phyloP scores from a whole-genome alignment of 2,888 invertebrate species.

The Melanchra persicariae region DNA sequence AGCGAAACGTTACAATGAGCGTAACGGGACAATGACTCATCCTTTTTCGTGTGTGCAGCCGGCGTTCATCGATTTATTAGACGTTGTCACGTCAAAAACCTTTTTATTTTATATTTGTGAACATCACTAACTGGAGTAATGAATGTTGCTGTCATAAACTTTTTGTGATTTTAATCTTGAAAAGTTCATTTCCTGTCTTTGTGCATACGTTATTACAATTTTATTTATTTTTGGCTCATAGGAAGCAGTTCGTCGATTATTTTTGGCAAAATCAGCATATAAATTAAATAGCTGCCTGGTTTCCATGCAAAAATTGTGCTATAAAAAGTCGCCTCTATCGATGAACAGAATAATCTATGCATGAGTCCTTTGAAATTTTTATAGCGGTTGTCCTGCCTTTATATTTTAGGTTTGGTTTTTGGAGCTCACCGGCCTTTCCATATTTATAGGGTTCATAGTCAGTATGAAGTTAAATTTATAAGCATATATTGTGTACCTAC shows the following conservation, averaged over 20 bases:
- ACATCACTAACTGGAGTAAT: too few species aligned
- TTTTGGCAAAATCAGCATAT: constrained; percentile 43
- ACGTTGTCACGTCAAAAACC: too few species aligned
- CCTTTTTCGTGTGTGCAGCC: too few species aligned
- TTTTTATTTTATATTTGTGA: too few species aligned
- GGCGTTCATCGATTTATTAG: too few species aligned
- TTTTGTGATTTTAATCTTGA: background rate
- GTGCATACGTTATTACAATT: background rate
- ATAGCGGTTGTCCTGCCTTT: constrained; percentile 34
- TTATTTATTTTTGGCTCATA: background rate
- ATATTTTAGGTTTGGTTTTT: constrained; percentile 38
- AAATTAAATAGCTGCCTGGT: constrained; percentile 42
- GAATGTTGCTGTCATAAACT: background rate
- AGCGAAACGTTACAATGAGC: too few species aligned
- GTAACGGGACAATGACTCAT: too few species aligned
- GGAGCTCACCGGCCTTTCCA: constrained; percentile 30
- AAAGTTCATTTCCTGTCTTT: background rate
- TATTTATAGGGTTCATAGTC: constrained; percentile 37
- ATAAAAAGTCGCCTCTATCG: constrained; percentile 45
- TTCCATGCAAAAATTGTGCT: constrained; percentile 25
- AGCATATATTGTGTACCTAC: constrained; percentile 18
- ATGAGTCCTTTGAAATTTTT: constrained; percentile 59
- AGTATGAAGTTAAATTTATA: constrained; percentile 13
- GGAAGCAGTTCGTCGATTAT: background rate
- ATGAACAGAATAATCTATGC: constrained; percentile 54